Evolutionary conservation across 2,888 invertebrate genomes (phyloP), one percentile per base, ranked within the genome.

Genomic region (Rhingia campestris): DNA sequence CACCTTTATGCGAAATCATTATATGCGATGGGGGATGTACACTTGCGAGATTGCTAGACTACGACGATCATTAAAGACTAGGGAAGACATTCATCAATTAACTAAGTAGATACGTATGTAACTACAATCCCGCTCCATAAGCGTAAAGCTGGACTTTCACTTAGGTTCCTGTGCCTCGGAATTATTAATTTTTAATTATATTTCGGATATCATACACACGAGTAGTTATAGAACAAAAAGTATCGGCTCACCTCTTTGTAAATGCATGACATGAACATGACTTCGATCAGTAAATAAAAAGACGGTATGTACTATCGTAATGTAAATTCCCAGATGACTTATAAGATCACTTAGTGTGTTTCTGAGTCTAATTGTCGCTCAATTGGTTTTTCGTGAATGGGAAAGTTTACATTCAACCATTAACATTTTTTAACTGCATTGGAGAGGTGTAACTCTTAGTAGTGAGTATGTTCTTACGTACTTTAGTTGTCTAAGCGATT

Each of bases 311-410:
- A 22, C 22, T 22, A 22, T 22, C 22, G 22, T 22, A 1, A 30
- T 43, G 66, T 66, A 43, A 54, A 53, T 43, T 53, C 32, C 43
- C 43, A 54, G 14, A 9, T 66, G 14, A 66, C 33, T 66, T 10
- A 7, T 7, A 10, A 53, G 54, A 2, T 35, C 4, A 32, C 9
- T 43, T 41, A 43, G 6, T 6, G 10, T 22, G 30, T 32, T 4
- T 6, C n/a, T 30, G 7, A 10, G 2, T 41, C 6, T 43, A 30
- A 58, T 66, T 53, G 51, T 32, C 12, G 2, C 22, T 67, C 54
- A 35, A 54, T 54, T 54, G 54, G 33, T 53, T 51, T 53, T 51
- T 66, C 51, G 51, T 66, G 51, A 53, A 64, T 41, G 51, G 32
- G 9, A 64, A 41, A 47, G 35, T 47, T 7, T 33, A 39, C 10